These are phyloP conservation scores for Crocidura indochinensis DNA, from an alignment of 2,797 vertebrate species.

Conservation along the genomic window DNA sequence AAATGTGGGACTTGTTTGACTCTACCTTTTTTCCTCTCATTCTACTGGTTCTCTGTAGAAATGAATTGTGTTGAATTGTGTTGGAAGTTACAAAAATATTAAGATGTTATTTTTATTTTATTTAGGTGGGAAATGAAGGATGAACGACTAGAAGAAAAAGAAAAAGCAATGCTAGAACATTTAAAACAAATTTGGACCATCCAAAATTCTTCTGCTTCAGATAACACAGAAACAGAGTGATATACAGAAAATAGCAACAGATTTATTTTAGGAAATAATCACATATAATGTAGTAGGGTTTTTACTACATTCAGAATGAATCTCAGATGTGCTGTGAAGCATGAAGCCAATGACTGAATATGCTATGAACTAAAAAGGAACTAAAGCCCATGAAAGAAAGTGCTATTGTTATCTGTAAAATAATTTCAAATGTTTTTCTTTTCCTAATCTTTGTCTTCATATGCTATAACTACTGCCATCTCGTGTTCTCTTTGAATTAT, in stretches of 20 bases:
- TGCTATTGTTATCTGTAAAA: constrained; percentile 75
- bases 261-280: constrained; percentile 66
- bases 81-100: constrained; percentile 69
- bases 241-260: neutral
- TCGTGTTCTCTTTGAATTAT: constrained; percentile 83
- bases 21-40: neutral
- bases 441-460: constrained; percentile 56
- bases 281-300: constrained; percentile 58
- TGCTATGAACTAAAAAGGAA: constrained; percentile 57
- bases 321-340: constrained; percentile 69
- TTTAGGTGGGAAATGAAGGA: constrained; percentile 97
- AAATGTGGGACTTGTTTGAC: neutral
- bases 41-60: neutral
- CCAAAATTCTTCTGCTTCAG: constrained; percentile 79
- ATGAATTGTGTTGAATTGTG: neutral
- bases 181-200: constrained; percentile 92
- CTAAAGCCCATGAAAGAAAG: neutral
- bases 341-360: constrained; percentile 73
- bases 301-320: constrained; percentile 64
- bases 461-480: constrained; percentile 85
- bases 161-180: constrained; percentile 93
- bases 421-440: constrained; percentile 76
- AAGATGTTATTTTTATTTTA: constrained; percentile 83
- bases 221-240: constrained; percentile 84
- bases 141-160: constrained; percentile 93